Percentiles rank a stretch among this genome's conserved stretches.
Evolutionary conservation across 2,888 invertebrate species (phyloP).

Genomic region (Lypha dubia): DNA sequence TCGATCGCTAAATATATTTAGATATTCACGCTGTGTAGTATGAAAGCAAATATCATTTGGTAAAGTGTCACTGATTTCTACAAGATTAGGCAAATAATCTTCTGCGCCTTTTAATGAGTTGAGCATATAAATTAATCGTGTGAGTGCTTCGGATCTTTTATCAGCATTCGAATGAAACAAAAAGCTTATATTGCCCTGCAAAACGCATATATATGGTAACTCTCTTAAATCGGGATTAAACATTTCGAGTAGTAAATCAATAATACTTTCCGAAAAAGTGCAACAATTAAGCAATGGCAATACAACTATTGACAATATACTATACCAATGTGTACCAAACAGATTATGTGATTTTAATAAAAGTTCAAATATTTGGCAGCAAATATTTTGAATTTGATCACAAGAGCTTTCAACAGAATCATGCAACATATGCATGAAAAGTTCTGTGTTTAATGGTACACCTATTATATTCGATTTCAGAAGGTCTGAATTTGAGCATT

Average conservation of each 20-base stretch:
- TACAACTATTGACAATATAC: constrained; percentile 75
- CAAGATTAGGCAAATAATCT: constrained; percentile 75
- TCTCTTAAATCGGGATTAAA: constrained; percentile 77
- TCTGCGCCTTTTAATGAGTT: constrained; percentile 72
- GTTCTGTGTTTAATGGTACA: constrained; percentile 77
- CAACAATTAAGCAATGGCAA: constrained; percentile 78
- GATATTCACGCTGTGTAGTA: constrained; percentile 74
- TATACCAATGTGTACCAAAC: constrained; percentile 74
- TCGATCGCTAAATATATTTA: constrained; percentile 75
- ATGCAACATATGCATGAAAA: constrained; percentile 78
- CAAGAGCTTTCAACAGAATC: constrained; percentile 72
- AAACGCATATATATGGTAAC: constrained; percentile 73
- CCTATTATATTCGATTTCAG: constrained; percentile 77
- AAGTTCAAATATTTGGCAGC: constrained; percentile 78
- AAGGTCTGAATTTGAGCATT: constrained; percentile 74
- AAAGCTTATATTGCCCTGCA: constrained; percentile 79
- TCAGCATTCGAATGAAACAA: constrained; percentile 76
- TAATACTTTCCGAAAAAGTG: constrained; percentile 72
- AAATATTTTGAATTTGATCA: constrained; percentile 72
- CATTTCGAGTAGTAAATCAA: constrained; percentile 75
- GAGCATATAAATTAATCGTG: constrained; percentile 77
- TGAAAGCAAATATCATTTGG: constrained; percentile 78
- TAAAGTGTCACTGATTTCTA: constrained; percentile 76
- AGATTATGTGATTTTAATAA: constrained; percentile 78
- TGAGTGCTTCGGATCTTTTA: constrained; percentile 77